Evolutionary conservation across 2,888 invertebrate species (phyloP).

Genomic region (Drosophila infuscata): DNA sequence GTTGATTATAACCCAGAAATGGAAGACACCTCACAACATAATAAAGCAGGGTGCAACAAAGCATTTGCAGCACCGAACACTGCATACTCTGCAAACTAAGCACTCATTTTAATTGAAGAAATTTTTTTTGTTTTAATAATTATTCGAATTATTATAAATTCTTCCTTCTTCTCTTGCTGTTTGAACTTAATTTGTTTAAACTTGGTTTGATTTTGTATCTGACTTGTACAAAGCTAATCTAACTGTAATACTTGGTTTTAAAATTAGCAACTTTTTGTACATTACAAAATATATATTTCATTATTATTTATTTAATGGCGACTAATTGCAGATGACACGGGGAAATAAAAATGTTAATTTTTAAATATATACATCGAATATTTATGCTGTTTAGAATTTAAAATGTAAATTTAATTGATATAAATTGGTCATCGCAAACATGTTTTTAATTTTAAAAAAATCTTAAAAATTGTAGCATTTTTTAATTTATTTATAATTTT

Average conservation of each 20-base stretch:
- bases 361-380: background rate
- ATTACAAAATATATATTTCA: too few species aligned
- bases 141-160: too few species aligned
- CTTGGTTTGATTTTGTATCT: background rate
- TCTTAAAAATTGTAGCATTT: too few species aligned
- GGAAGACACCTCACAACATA: constrained; percentile 36
- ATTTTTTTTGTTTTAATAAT: background rate
- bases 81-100: constrained; percentile 19
- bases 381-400: background rate
- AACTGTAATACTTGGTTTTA: background rate
- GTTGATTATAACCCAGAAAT: constrained; percentile 64
- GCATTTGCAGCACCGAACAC: background rate
- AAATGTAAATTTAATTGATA: background rate
- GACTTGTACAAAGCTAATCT: background rate
- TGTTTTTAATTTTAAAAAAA: background rate
- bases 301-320: background rate
- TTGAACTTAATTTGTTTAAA: too few species aligned
- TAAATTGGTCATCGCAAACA: background rate
- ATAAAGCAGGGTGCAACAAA: constrained; percentile 4
- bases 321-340: background rate
- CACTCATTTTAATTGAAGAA: background rate
- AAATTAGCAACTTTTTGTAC: too few species aligned
- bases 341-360: background rate
- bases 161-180: too few species aligned
- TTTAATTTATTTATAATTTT: too few species aligned